Evolutionary conservation across 2,888 invertebrate genomes (phyloP).

Genomic region (Tinea pellionella): DNA sequence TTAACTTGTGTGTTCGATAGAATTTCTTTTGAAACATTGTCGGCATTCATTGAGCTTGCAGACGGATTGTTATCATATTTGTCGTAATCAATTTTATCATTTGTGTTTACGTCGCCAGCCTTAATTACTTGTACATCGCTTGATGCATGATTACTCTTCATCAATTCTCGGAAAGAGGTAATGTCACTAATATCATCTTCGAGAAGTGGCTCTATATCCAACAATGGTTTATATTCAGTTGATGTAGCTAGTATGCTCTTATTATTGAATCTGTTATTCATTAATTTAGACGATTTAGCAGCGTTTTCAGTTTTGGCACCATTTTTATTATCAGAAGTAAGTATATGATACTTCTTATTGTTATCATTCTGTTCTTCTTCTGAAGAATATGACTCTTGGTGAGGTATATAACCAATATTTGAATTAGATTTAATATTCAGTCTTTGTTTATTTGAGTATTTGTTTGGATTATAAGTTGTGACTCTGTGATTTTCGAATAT

Average conservation of each 20-base stretch:
- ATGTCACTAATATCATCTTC: constrained; percentile 69
- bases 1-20: constrained; percentile 12
- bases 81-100: constrained; percentile 25
- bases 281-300: background rate
- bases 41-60: constrained; percentile 50
- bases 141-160: constrained; percentile 56
- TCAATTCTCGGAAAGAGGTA: constrained; percentile 55
- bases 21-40: constrained; percentile 37
- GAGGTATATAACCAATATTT: constrained; percentile 19
- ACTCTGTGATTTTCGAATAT: constrained; percentile 55
- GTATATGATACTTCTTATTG: background rate
- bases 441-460: constrained; percentile 45
- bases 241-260: constrained; percentile 28
- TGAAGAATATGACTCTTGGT: background rate
- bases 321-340: background rate
- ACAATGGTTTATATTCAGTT: constrained; percentile 59
- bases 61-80: constrained; percentile 52
- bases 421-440: constrained; percentile 47
- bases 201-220: constrained; percentile 68
- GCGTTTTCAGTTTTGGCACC: background rate
- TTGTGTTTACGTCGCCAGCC: constrained; percentile 24
- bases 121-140: constrained; percentile 68
- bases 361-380: background rate
- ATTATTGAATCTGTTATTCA: background rate
- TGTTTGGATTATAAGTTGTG: constrained; percentile 59